Evolutionary conservation across 1,140 invertebrate species (phyloP).

Genomic region (Platorchestia sp.): DNA sequence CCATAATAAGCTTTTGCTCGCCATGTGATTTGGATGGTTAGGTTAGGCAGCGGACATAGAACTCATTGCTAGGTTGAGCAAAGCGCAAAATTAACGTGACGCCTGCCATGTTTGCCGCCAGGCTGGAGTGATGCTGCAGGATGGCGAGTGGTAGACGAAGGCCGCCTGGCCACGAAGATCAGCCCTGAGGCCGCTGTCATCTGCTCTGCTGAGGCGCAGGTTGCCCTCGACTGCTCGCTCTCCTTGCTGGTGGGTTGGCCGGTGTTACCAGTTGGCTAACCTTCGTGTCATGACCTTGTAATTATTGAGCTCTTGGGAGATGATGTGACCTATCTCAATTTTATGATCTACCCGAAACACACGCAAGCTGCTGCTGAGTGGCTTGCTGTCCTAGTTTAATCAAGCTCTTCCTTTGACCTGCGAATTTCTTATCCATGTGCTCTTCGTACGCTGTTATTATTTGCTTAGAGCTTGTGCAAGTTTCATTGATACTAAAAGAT

Average conservation of each 20-base stretch:
- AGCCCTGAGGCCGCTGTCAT: background rate
- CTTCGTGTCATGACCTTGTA: background rate
- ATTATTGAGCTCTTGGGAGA: background rate
- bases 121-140: background rate
- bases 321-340: background rate
- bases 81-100: no score
- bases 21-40: no score
- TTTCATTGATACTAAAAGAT: no score
- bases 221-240: background rate
- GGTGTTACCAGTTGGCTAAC: background rate
- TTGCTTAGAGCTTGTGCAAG: background rate
- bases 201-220: background rate
- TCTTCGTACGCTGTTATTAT: no score
- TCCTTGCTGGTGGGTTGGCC: background rate
- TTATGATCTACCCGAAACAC: background rate
- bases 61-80: no score
- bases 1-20: no score
- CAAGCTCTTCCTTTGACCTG: background rate
- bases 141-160: slow-evolving; percentile 27
- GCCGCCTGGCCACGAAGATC: background rate
- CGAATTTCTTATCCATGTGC: no score
- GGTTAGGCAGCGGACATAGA: no score
- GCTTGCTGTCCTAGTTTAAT: background rate
- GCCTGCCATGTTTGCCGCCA: background rate
- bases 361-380: background rate